Conservation (phyloP, 2,797 vertebrate species). For the Hemibagrus guttatus region DNA sequence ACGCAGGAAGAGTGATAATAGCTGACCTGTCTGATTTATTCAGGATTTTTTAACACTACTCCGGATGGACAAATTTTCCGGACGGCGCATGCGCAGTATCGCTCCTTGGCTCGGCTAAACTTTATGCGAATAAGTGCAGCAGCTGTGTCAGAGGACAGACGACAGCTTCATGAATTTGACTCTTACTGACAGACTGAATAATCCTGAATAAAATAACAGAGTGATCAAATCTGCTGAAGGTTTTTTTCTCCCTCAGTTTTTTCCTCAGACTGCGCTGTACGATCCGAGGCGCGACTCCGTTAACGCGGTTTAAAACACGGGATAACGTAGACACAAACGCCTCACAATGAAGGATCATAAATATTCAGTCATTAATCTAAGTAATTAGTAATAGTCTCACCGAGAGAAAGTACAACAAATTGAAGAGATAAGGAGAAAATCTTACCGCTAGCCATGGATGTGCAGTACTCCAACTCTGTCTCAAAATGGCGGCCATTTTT, state of each 20-base stretch:
- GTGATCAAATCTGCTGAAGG: not conserved
- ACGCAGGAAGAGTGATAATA: not conserved
- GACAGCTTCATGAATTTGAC: not conserved
- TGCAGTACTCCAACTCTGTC: too few relatives aligned
- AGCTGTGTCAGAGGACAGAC: not conserved
- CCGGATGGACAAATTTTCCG: fast-evolving
- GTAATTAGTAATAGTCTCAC: not conserved
- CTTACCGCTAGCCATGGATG: not conserved
- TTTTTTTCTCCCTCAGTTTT: not conserved
- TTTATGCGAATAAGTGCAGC: not conserved
- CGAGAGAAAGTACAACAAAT: not conserved
- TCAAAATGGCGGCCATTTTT: too few relatives aligned
- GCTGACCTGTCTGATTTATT: too few relatives aligned
- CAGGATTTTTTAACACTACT: not conserved
- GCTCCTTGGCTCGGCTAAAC: not conserved
- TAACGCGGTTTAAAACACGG: not conserved
- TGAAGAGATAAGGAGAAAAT: not conserved
- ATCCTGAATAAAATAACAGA: not conserved
- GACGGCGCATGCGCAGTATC: not conserved
- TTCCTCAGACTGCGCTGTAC: too few relatives aligned
- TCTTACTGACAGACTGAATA: not conserved
- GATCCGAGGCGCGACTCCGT: not conserved
- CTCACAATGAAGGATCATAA: not conserved
- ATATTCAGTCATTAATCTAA: not conserved
- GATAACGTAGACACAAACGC: not conserved